Evolutionary conservation across 2,797 vertebrate genomes (phyloP), one percentile per base, ranked within the genome.

Genomic region (Trichosurus vulpecula): DNA sequence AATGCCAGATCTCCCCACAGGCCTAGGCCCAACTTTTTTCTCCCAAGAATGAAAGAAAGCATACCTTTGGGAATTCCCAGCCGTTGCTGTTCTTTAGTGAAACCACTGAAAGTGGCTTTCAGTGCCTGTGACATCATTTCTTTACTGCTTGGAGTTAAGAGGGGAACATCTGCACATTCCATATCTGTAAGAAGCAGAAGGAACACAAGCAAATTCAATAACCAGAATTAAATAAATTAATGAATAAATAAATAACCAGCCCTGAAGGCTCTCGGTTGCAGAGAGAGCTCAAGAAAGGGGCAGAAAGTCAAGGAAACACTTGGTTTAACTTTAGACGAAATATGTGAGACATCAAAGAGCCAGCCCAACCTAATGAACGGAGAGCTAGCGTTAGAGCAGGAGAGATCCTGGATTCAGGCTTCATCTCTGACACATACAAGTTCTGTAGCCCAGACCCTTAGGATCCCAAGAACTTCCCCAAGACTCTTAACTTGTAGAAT

Each of bases 121-220:
- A 99, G 95, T 0, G 99, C 99, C 98, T 99, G 99, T 94, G 99
- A 99, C 99, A 99, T 99, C 99, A 99, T 99, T 98, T 99, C 99
- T 98, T 99, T 99, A 98, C 99, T 99, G 98, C 99, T 99, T 90
- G 99, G 99, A 47, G 99, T 99, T 96, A 99, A 98, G 66, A 99
- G 98, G 30, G 99, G 99, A 94, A 99, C 99, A 94, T 99, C 99
- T 0, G 99, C 99, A 97, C 99, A 99, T 98, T 99, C 99, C 97
- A 99, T 99, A 98, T 99, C 99, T 99, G 99, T 92, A 98, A 98
- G 94, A 81, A 94, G 91, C 57, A 96, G 29, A 95, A 94, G 93
- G n/a, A 92, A 19, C 55, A 92, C 3, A 94, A 92, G 22, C 55
- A 92, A 6, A 94, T 91, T 94, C 92, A 97, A 90, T 0, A 53